Conservation (phyloP, 2,113 vertebrate genomes). For the Zingel zingel region DNA sequence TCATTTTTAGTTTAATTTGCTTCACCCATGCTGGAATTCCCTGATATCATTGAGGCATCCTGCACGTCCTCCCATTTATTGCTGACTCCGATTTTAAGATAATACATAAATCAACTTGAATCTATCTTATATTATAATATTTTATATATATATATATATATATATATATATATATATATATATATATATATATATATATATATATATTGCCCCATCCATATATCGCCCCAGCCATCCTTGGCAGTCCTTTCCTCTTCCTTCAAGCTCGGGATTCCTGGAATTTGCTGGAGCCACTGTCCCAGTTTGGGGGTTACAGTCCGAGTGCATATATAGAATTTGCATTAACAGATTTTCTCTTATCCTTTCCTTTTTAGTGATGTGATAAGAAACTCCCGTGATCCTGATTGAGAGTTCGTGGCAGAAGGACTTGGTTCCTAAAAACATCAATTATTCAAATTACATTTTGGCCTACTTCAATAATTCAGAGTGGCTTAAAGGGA, state of each 20-base stretch:
- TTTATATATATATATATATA: too few species aligned
- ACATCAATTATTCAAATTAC: constrained; percentile 75
- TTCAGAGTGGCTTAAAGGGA: constrained; percentile 64
- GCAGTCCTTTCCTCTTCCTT: too few species aligned
- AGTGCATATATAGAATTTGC: too few species aligned
- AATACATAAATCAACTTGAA: too few species aligned
- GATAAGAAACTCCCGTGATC: constrained; percentile 19
- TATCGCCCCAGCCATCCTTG: too few species aligned
- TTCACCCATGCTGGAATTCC: background rate
- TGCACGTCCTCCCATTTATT: background rate
- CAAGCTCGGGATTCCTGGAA: too few species aligned
- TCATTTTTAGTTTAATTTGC: background rate
- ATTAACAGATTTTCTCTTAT: constrained; percentile 1
- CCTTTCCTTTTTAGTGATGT: background rate
- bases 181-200: too few species aligned
- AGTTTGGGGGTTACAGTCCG: too few species aligned
- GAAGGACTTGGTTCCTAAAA: constrained; percentile 60
- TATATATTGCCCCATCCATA: too few species aligned
- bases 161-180: too few species aligned
- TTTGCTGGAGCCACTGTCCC: too few species aligned
- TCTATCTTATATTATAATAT: too few species aligned
- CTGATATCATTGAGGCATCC: background rate
- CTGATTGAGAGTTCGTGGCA: constrained; percentile 10
- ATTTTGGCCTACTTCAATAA: constrained; percentile 77
- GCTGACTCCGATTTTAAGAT: background rate